Conservation (phyloP, 2,888 invertebrate genomes). For the Apamea sordens region DNA sequence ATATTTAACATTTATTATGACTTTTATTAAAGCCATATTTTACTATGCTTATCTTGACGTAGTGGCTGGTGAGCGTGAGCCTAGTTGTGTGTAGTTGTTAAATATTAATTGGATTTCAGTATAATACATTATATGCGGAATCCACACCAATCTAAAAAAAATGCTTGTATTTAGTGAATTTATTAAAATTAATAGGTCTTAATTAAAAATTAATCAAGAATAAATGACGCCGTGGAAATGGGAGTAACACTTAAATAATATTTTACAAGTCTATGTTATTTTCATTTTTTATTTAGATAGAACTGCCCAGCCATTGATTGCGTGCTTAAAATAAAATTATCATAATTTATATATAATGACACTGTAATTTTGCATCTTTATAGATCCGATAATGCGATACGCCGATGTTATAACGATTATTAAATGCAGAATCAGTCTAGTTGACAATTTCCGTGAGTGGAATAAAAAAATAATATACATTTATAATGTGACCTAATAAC, state of each 20-base stretch:
- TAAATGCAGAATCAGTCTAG: conserved; percentile 47
- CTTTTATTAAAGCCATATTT: conserved; percentile 41
- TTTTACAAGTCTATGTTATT: conserved; percentile 8
- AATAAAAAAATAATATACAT: conserved; percentile 35
- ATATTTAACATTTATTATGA: conserved; percentile 28
- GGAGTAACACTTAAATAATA: conserved; percentile 1
- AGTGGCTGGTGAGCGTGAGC: background rate
- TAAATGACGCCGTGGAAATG: background rate
- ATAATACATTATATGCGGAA: conserved; percentile 8
- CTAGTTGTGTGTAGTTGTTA: background rate
- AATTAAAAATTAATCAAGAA: conserved; percentile 1
- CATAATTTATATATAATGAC: conserved; percentile 62
- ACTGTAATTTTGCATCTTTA: conserved; percentile 62
- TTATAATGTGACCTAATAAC: conserved; percentile 44
- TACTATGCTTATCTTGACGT: conserved; percentile 20
- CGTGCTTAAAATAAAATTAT: conserved; percentile 63
- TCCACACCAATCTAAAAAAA: background rate
- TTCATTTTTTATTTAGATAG: conserved; percentile 33
- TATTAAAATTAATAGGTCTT: conserved; percentile 15
- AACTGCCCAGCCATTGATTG: conserved; percentile 45
- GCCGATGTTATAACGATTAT: conserved; percentile 43
- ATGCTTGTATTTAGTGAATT: background rate
- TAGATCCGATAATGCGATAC: conserved; percentile 51
- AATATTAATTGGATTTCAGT: conserved; percentile 8
- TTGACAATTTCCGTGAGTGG: conserved; percentile 39